Evolutionary conservation across 2,113 vertebrate species (phyloP), one percentile per base, ranked within the genome.

Genomic region (Melanocharis versteri): DNA sequence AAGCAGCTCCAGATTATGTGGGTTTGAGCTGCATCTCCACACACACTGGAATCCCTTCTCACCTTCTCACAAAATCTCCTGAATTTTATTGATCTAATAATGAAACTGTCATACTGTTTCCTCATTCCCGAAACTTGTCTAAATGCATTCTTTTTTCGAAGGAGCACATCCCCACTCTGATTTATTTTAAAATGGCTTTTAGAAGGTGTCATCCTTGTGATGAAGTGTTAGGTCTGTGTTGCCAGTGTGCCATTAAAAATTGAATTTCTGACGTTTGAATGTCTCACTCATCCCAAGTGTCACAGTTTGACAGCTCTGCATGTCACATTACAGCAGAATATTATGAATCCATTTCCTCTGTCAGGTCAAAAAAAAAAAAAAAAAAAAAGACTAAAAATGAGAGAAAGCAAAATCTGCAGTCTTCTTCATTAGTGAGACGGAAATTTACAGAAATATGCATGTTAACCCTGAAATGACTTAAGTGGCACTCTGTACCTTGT

Each of bases 141-240:
- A 93, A 95, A 88, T 58, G 56, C 54, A 47, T 68, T 54, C 39
- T 9, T 61, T 58, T 87, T 89, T 64, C 22, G 9, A 78, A 71
- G 65, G 83, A 86, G 56, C 53, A 92, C 61, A 77, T 95, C 90
- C 76, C 33, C 57, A 10, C 72, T 92, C 80, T 95, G 94, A 94
- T 95, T 96, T 93, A 94, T 96, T 97, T 96, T 90, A 94, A 90
- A 96, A 42, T 72, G 81, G 96, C 93, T 96, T 93, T 96, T 93
- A 92, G 93, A 81, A 89, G 75, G 91, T 96, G 94, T 96, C 96
- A 95, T 92, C 45, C 76, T 93, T 92, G 69, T 96, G 94, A 94
- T 97, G 90, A 96, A 96, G 96, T 87, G 88, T 90, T 92, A 90
- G 93, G 72, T 89, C 92, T 94, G 15, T 89, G 79, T 89, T 96